Base-by-base conservation (phyloP, 2,888 invertebrate species). In the Pandemis cinnamomeana region DNA sequence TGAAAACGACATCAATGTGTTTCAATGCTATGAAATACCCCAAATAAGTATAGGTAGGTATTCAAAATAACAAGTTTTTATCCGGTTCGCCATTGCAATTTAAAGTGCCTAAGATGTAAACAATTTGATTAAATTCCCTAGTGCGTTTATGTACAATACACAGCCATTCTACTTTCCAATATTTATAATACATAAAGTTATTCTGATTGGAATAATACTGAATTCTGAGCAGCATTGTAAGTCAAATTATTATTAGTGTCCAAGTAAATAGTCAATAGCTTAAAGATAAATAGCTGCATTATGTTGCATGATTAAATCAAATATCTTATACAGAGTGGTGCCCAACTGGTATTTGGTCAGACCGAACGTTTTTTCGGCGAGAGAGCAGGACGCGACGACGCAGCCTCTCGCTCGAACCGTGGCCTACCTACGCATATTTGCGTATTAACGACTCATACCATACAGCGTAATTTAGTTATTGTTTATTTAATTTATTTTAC, bases 161-260 rank as follows among this genome's bases (percentile, higher is more conserved):
- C 55, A 55, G 15, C 55, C 15, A 55, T 55, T 55, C 55, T 7
- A 55, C 20, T 55, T 53, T 15, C 7, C 55, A 55, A 55, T 55
- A 55, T 55, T 55, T 55, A 55, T 20, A 58, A 42, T 7, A 7
- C 5, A 42, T 7, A 61, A 61, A 27, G 7, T 42, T 41, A 42
- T 61, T 61, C 42, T n/a, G 36, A 13, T 61, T 61, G 1, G 5
- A 60, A 60, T 61, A 61, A 61, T 61, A 61, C 61, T 61, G 61
- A n/a, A 42, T 42, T 42, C 8, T 61, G 61, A 61, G 61, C 61
- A 42, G 7, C 13, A 42, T 41, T 41, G 41, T 41, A 7, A 13
- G 27, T 60, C 13, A 60, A 11, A 61, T 41, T 61, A n/a, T n/a
- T 53, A 53, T n/a, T 5, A 53, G 4, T 36, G 27, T 36, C 27